Base-by-base conservation (phyloP, 2,888 invertebrate genomes). In the Autographa pulchrina region DNA sequence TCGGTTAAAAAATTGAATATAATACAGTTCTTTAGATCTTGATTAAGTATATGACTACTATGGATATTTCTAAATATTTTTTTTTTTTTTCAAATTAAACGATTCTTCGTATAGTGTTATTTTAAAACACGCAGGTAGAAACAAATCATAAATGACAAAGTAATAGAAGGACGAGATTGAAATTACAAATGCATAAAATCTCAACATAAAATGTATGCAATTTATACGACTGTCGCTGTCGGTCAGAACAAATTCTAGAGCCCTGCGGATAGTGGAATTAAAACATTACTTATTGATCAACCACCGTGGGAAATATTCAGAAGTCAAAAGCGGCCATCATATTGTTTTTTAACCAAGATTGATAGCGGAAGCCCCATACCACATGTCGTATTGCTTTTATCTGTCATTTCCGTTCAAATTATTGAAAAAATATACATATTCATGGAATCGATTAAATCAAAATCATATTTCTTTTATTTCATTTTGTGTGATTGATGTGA, bases 311-410 rank as follows among this genome's bases (percentile, higher is more conserved):
- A 91, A 92, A 86, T 76, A 70, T 76, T 81, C 71, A 74, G 80
- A 80, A 83, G 81, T 85, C 82, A 85, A 83, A 76, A 76, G 64
- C 80, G 69, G 75, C 84, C 86, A 85, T 84, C 83, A 86, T 87
- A 91, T 92, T 92, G 91, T 93, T 90, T 91, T 87, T 84, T 86
- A 83, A 80, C 76, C 82, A 87, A 91, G 93, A 94, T 95, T 92
- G 89, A 94, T 93, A 89, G 93, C 93, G 95, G 95, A 95, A 94
- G 89, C 88, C 73, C 84, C 80, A 87, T 89, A 90, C 88, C 89
- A 87, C 80, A 64, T 85, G 82, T 86, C 87, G 81, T 88, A 88
- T 88, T 88, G 84, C 82, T 91, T 90, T 91, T 91, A 92, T 92
- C 92, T 85, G 89, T 90, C 91, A 92, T 92, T 91, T 94, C 94